phyloP scores from a whole-genome alignment of 2,113 vertebrate species.

The Onychostoma macrolepis region DNA sequence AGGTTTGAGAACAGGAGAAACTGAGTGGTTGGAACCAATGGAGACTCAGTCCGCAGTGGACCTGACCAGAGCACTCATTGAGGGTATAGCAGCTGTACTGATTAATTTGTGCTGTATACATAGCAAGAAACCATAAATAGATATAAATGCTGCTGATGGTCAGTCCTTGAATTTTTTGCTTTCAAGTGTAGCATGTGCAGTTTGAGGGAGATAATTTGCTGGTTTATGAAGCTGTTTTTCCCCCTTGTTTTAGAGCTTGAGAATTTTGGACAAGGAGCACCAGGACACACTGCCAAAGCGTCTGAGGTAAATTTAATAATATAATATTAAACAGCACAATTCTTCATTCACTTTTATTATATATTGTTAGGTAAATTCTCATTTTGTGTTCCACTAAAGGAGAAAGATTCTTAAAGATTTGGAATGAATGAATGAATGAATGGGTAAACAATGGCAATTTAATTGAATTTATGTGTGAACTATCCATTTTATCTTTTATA shows the following conservation, averaged over 20 bases:
- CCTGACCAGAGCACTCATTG: slow-evolving; percentile 83
- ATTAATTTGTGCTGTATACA: neutral
- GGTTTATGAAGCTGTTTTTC: neutral
- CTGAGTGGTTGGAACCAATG: slow-evolving; percentile 86
- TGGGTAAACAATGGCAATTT: neutral
- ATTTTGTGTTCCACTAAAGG: neutral
- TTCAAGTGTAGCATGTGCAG: neutral
- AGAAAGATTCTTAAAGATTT: neutral
- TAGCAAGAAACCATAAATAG: neutral
- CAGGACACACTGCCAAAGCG: slow-evolving; percentile 65
- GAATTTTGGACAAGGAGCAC: slow-evolving; percentile 74
- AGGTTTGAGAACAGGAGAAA: slow-evolving; percentile 84
- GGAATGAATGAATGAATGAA: neutral
- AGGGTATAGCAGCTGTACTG: slow-evolving; percentile 73
- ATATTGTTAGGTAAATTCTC: neutral
- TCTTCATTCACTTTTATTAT: neutral
- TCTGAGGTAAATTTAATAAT: slow-evolving; percentile 72
- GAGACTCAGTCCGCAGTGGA: slow-evolving; percentile 80
- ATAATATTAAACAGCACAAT: neutral
- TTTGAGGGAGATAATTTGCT: neutral
- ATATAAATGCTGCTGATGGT: neutral
- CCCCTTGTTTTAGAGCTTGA: slow-evolving; percentile 80
- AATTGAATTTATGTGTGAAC: neutral
- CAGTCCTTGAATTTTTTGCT: slow-evolving; percentile 8
- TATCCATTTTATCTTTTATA: slow-evolving; percentile 32